Conservation (phyloP, 2,888 invertebrate species). For the Phaonia tiefii region DNA sequence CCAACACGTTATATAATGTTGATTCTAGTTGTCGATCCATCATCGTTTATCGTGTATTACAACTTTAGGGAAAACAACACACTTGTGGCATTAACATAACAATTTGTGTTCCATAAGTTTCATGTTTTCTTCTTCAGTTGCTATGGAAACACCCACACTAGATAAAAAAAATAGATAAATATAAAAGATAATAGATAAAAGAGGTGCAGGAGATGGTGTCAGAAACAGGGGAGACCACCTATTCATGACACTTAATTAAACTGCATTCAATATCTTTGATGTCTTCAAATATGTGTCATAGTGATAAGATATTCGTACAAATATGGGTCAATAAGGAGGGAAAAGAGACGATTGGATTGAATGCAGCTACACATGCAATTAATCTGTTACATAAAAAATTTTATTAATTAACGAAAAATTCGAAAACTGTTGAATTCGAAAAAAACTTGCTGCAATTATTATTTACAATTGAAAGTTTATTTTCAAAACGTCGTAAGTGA, state of each 20-base stretch:
- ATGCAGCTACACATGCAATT: neutral
- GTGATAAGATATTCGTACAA: conserved; percentile 8
- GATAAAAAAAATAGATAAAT: neutral
- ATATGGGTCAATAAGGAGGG: neutral
- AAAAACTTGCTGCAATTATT: no score
- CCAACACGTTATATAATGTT: no score
- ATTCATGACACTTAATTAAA: conserved; percentile 23
- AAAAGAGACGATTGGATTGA: neutral
- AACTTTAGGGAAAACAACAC: neutral
- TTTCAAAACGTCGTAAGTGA: no score
- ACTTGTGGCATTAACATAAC: conserved; percentile 31
- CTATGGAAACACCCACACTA: neutral
- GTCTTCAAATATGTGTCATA: conserved; percentile 17
- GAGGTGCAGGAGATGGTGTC: no score
- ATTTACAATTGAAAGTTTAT: no score
- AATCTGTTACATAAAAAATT: no score
- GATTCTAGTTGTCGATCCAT: conserved; percentile 13
- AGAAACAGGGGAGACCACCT: neutral
- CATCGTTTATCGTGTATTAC: neutral
- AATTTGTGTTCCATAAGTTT: conserved; percentile 12
- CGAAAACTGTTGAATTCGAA: no score
- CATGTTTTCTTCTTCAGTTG: conserved; percentile 9
- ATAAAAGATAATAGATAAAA: neutral
- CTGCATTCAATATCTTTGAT: conserved; percentile 2
- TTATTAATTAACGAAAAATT: no score